Evolutionary conservation across 2,113 vertebrate species (phyloP), one percentile per base, ranked within the genome.

Genomic region (Motacilla tschutschensis): DNA sequence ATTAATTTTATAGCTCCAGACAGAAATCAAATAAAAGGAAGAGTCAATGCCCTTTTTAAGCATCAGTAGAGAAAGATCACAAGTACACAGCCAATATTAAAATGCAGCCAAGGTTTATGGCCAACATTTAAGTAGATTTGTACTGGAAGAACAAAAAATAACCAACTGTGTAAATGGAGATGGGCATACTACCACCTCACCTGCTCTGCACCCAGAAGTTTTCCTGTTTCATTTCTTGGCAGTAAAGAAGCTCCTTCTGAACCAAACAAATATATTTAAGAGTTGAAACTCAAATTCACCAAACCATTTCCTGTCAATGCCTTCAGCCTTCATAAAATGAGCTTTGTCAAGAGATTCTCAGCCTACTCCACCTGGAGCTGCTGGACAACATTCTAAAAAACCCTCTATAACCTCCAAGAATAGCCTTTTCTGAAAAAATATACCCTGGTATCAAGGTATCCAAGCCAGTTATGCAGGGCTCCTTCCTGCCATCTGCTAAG

Each of bases 1-100:
- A 92, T 94, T 94, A 90, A 91, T 92, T 95, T 96, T 92, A 94
- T 92, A 93, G 91, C 85, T 71, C 53, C 82, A 92, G 93, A 92
- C 90, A 91, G 69, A 95, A 95, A 94, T 91, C 90, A 92, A 95
- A 96, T 94, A 94, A 92, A 94, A 91, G 70, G 69, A 84, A 92
- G 82, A 93, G 70, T 85, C 92, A 93, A 53, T 94, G 91, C 76
- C 88, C 93, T 94, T 95, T 96, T 94, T 93, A 93, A 94, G 82
- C 84, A 91, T 89, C 88, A 89, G 79, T 60, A 81, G 92, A 93
- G 65, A 95, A 94, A 83, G 86, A 91, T 94, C 92, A 91, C 84
- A 91, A 92, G 79, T 86, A 92, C 66, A 65, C 79, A 92, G 85
- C 74, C 91, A 92, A 92, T 89, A 94, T 91, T 90, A 93, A 93